Evolutionary conservation across 1,140 invertebrate species (phyloP).

Genomic region (Diachasmimorpha longicaudata): DNA sequence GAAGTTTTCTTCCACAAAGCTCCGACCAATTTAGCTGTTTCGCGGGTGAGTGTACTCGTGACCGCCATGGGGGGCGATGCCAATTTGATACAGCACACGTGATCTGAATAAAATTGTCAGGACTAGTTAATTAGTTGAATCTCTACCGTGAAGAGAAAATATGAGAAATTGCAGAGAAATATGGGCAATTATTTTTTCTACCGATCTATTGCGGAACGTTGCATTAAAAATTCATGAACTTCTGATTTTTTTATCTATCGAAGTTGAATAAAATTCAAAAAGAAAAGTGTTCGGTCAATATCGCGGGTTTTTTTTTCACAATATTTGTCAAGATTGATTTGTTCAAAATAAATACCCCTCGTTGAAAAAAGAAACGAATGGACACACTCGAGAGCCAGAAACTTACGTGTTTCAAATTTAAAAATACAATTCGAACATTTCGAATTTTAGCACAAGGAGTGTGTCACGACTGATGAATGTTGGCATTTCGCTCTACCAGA

Average conservation of each 20-base stretch:
- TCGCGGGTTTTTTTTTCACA: no score
- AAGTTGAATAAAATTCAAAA: no score
- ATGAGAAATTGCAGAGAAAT: neutral
- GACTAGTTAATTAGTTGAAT: neutral
- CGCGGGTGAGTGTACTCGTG: neutral
- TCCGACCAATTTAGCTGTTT: neutral
- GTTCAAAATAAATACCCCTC: neutral
- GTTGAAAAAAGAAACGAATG: neutral
- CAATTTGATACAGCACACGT: neutral
- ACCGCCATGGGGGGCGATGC: neutral
- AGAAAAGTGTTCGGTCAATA: no score
- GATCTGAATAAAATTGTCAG: neutral
- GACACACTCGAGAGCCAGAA: neutral
- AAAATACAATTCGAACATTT: constrained; percentile 12
- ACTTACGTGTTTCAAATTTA: neutral
- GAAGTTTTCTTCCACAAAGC: neutral
- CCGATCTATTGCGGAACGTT: neutral
- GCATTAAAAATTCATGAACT: no score
- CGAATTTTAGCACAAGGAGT: constrained; percentile 1
- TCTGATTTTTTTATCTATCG: no score
- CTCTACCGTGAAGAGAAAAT: neutral
- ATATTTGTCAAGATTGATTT: no score
- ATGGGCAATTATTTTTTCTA: neutral
- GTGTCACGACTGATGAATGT: neutral
- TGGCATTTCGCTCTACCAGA: constrained; percentile 3